Evolutionary conservation across 1,140 invertebrate species (phyloP), one percentile per base, ranked within the genome.

Genomic region (Dermatophagoides farinae): DNA sequence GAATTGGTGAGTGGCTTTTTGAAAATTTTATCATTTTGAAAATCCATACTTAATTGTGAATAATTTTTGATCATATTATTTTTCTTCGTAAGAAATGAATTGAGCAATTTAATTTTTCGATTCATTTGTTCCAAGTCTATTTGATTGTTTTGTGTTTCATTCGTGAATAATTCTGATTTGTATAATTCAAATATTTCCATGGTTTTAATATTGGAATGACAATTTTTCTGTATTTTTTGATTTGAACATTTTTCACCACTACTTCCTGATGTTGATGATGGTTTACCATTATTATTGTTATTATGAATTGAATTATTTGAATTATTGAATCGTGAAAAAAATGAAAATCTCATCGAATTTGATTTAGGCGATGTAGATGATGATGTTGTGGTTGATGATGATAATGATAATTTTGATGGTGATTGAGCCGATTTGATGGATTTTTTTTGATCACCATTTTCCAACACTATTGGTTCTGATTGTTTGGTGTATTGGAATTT

Each of bases 401-500:
- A 55, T n/a, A 55, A 14, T 44, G 53, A 55, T n/a, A 25, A 14
- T 25, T 55, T 55, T 1, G 53, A 55, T 20, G 47, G 47, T 25
- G 47, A 50, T n/a, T n/a, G n/a, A n/a, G n/a, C n/a, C n/a, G n/a
- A n/a, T n/a, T n/a, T n/a, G n/a, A n/a, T n/a, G n/a, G n/a, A n/a
- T 31, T 31, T 31, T 31, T 31, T 31, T 4, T 31, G 2, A 31
- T n/a, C 47, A 50, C 12, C 12, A 10, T 41, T 41, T n/a, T n/a
- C 31, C 31, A 31, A 2, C 31, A 31, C 41, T 18, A 16, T 11
- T 11, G 11, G 1, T 43, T 8, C 2, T 43, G 2, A 43, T 43
- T 43, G n/a, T 43, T 18, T 16, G 4, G 1, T 16, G 22, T 41
- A 23, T 20, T n/a, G 0, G 6, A 31, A 61, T 57, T 84, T 83